phyloP scores from a whole-genome alignment of 2,888 invertebrate genomes.

The Tachina lurida region DNA sequence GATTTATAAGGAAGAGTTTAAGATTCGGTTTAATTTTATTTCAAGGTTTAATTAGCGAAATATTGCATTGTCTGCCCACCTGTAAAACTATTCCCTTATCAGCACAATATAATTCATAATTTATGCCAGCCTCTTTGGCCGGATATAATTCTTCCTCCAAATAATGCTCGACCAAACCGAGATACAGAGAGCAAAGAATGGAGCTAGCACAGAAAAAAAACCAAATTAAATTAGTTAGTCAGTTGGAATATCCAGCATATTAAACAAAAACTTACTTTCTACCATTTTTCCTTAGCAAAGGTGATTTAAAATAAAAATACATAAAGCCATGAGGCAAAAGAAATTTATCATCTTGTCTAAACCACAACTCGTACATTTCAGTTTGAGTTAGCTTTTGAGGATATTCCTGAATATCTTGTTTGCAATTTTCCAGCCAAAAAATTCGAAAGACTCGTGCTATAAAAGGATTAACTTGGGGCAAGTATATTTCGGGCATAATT shows the following conservation, averaged over 20 bases:
- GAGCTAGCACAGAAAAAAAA: conserved; percentile 80
- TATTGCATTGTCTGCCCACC: conserved; percentile 62
- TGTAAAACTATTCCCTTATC: conserved; percentile 85
- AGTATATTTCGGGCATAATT: conserved; percentile 85
- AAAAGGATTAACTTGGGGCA: conserved; percentile 89
- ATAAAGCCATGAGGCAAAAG: conserved; percentile 90
- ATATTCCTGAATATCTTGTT: conserved; percentile 77
- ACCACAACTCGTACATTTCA: conserved; percentile 89
- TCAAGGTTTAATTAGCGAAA: neutral
- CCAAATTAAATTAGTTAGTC: neutral
- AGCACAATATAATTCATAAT: conserved; percentile 85
- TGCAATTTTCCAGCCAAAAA: conserved; percentile 77
- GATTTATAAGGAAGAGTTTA: neutral
- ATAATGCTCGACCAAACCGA: conserved; percentile 84
- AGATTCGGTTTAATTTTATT: neutral
- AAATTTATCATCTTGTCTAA: conserved; percentile 92
- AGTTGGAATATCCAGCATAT: neutral
- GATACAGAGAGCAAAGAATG: conserved; percentile 86
- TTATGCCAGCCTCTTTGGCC: conserved; percentile 84
- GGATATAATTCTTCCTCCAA: conserved; percentile 81
- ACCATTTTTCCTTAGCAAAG: conserved; percentile 86
- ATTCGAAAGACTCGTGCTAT: conserved; percentile 88
- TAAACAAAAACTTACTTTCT: conserved; percentile 85
- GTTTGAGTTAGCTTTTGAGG: conserved; percentile 85
- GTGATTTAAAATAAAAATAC: conserved; percentile 89